Evolutionary conservation across 64 coral and sea anemone genomes (phyloP), one percentile per base, ranked within the genome.

Genomic region (Trachythela sp.): DNA sequence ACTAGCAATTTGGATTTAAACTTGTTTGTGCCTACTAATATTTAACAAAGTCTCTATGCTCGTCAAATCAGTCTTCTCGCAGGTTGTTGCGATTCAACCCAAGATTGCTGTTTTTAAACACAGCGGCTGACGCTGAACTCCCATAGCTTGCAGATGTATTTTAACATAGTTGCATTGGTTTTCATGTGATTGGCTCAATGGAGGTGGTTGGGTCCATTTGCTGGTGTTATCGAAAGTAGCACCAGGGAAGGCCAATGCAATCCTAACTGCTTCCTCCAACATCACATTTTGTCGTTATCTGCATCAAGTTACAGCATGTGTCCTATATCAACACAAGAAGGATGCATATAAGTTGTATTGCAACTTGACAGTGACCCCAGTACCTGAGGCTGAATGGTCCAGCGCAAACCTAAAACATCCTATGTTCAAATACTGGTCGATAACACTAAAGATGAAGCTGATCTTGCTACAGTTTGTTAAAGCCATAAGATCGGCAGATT

Each of bases 191-290:
- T 92, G 87, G 87, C 64, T 89, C 8, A 32, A 34, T 11, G 68
- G 84, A 43, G 84, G 91, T 89, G 91, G 91, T 15, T 92, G 91
- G 91, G 85, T 80, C 43, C 80, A 70, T 33, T 85, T 85, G 17
- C 40, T 83, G 24, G 91, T 86, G 32, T 85, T 87, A 88, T 85
- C 91, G 27, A 70, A 51, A 11, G 76, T 92, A 38, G 86, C 86
- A 40, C 34, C 85, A 32, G 91, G 86, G 13, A 92, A 67, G 37
- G 86, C 71, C 24, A 84, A 92, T 77, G 86, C 68, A 18, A 83
- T 88, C 41, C 45, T 92, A 40, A 88, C 48, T 15, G 86, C 17
- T 72, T 72, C 85, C 8, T 80, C 85, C 4, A 85, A 91, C 35
- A 77, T 89, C 31, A 89, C 88, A 31, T 48, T 39, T 24, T 51